Conservation (phyloP, 1,140 invertebrate genomes). For the Spodoptera litura region DNA sequence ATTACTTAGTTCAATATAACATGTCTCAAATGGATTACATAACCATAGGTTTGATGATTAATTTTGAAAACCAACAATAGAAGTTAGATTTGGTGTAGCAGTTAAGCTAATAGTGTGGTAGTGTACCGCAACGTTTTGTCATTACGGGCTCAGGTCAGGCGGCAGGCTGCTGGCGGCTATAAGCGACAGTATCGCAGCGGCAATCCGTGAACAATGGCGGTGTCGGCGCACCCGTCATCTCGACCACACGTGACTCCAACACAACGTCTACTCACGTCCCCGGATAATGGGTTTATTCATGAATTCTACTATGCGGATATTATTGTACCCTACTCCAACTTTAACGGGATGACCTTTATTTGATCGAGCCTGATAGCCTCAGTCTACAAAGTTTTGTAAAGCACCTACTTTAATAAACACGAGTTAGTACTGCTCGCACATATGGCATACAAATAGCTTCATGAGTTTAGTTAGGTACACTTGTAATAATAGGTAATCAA, state of each 20-base stretch:
- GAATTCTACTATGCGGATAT: constrained; percentile 40
- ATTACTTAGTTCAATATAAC: no score
- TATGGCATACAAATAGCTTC: no score
- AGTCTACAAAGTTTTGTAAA: neutral
- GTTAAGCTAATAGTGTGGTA: constrained; percentile 29
- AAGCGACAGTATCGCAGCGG: constrained; percentile 12
- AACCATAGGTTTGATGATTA: neutral
- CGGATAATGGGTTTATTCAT: constrained; percentile 44
- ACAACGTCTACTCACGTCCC: constrained; percentile 42
- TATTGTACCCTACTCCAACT: constrained; percentile 27
- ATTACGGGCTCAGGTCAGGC: neutral
- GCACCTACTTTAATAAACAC: constrained; percentile 9
- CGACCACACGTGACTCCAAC: constrained; percentile 30
- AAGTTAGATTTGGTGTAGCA: constrained; percentile 23
- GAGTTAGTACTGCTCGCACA: neutral
- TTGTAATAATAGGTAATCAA: no score
- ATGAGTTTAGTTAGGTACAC: no score
- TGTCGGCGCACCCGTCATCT: constrained; percentile 28
- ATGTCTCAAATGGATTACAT: neutral
- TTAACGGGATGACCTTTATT: constrained; percentile 26
- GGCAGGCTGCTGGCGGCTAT: neutral
- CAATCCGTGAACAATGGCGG: constrained; percentile 22
- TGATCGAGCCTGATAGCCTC: neutral
- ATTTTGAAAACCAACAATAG: constrained; percentile 6
- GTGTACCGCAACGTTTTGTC: constrained; percentile 27